phyloP scores from a whole-genome alignment of 2,888 invertebrate species.

The Gandaritis pyraliata region DNA sequence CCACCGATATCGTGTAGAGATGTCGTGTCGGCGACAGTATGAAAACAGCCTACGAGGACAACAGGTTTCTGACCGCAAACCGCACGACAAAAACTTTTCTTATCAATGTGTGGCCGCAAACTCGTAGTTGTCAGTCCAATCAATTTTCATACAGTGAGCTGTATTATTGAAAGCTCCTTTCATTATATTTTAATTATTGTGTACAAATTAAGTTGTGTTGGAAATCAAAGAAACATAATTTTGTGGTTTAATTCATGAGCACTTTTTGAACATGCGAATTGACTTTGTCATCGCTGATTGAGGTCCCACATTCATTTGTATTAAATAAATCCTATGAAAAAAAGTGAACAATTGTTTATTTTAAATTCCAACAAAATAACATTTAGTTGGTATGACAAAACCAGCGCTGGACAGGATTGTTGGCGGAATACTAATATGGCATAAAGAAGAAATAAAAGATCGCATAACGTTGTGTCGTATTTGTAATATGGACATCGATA shows the following conservation, averaged over 20 bases:
- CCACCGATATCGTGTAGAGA: too few relatives aligned
- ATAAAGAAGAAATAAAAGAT: slow-evolving; percentile 83
- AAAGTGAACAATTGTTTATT: slow-evolving; percentile 76
- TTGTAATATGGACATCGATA: slow-evolving; percentile 83
- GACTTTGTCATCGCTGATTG: slow-evolving; percentile 69
- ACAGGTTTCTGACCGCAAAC: slow-evolving; percentile 14
- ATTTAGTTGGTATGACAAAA: slow-evolving; percentile 84
- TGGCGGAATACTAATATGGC: slow-evolving; percentile 83
- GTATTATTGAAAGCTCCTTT: slow-evolving; percentile 33
- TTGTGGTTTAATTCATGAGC: slow-evolving; percentile 75
- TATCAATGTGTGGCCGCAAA: slow-evolving; percentile 20
- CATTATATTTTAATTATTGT: slow-evolving; percentile 72
- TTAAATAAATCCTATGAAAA: slow-evolving; percentile 68
- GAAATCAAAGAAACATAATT: slow-evolving; percentile 64
- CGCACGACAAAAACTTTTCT: slow-evolving; percentile 20
- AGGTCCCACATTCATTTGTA: slow-evolving; percentile 73
- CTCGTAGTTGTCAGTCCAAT: slow-evolving; percentile 23
- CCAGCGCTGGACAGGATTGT: slow-evolving; percentile 78
- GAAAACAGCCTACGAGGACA: too few relatives aligned
- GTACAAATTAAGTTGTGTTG: slow-evolving; percentile 77
- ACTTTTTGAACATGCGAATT: slow-evolving; percentile 62
- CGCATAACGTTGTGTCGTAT: slow-evolving; percentile 82
- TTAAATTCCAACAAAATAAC: slow-evolving; percentile 83
- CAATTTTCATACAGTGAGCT: slow-evolving; percentile 37
- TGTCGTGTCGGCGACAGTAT: too few relatives aligned